Percentiles rank a stretch among this genome's conserved stretches.
These are phyloP conservation scores for Grapholita molesta DNA, from an alignment of 1,140 invertebrate species.

Conservation along the genomic window DNA sequence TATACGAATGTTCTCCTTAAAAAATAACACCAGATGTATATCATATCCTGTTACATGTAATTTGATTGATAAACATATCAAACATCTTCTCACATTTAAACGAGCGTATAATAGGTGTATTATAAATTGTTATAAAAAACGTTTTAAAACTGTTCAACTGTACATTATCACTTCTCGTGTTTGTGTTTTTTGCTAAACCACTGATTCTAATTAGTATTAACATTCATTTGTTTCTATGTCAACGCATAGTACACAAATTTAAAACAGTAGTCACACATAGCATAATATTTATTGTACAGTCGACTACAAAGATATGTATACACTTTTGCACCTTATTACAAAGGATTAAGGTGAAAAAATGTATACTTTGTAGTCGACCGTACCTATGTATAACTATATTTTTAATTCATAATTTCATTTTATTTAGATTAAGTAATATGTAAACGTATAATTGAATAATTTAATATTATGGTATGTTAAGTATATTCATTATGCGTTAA, in stretches of 20 bases:
- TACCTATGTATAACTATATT: too few relatives aligned
- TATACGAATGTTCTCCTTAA: background rate
- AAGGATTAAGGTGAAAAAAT: too few relatives aligned
- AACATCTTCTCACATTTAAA: background rate
- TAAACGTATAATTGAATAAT: too few relatives aligned
- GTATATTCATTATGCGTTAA: too few relatives aligned
- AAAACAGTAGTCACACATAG: background rate
- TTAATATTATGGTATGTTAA: too few relatives aligned
- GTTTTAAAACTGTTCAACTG: conserved; percentile 14
- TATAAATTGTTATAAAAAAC: background rate
- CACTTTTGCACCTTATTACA: background rate
- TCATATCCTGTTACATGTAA: background rate
- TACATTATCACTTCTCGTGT: conserved; percentile 14
- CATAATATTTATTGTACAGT: background rate
- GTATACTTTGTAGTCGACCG: too few relatives aligned
- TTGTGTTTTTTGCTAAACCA: conserved; percentile 1
- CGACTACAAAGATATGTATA: background rate
- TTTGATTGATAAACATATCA: conserved; percentile 14
- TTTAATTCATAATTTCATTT: too few relatives aligned
- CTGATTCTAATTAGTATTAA: conserved; percentile 6
- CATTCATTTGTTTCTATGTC: conserved; percentile 10
- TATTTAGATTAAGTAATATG: too few relatives aligned
- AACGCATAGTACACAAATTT: background rate
- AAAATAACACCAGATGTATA: background rate
- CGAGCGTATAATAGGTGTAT: conserved; percentile 4